Conservation (phyloP, 2,113 vertebrate genomes). For the Chitala chitala region DNA sequence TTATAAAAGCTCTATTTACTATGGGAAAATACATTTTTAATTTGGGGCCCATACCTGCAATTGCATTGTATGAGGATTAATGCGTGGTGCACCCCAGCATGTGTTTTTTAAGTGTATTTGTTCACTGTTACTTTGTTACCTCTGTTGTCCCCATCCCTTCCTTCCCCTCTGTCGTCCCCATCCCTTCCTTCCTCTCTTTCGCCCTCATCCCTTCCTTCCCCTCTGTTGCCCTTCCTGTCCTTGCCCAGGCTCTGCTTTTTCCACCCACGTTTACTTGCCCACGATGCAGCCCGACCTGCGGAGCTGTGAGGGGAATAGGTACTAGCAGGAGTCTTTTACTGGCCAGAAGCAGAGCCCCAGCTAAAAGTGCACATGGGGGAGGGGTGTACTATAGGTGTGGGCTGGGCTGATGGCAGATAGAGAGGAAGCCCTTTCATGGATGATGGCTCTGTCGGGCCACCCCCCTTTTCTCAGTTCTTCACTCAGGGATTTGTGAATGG, state of each 20-base stretch:
- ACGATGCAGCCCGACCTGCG: not conserved
- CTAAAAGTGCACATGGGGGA: not conserved
- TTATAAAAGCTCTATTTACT: too few relatives aligned
- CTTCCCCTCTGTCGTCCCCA: too few relatives aligned
- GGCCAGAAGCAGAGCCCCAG: not conserved
- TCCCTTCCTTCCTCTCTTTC: too few relatives aligned
- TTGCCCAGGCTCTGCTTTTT: not conserved
- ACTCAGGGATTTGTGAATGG: not conserved
- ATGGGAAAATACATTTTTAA: too few relatives aligned
- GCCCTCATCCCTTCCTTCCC: not conserved
- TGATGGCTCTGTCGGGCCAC: not conserved
- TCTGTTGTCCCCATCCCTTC: too few relatives aligned
- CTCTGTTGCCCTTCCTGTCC: not conserved
- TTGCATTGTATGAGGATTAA: too few relatives aligned
- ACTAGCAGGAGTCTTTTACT: not conserved
- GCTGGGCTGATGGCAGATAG: not conserved
- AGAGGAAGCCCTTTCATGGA: not conserved
- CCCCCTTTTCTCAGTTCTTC: not conserved
- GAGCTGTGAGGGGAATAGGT: not conserved
- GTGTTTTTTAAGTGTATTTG: too few relatives aligned
- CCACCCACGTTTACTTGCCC: not conserved
- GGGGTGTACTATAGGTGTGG: not conserved
- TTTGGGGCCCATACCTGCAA: too few relatives aligned
- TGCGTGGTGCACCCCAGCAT: too few relatives aligned
- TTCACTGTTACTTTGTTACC: too few relatives aligned